Conservation (phyloP, 2,113 vertebrate genomes). For the human region DNA sequence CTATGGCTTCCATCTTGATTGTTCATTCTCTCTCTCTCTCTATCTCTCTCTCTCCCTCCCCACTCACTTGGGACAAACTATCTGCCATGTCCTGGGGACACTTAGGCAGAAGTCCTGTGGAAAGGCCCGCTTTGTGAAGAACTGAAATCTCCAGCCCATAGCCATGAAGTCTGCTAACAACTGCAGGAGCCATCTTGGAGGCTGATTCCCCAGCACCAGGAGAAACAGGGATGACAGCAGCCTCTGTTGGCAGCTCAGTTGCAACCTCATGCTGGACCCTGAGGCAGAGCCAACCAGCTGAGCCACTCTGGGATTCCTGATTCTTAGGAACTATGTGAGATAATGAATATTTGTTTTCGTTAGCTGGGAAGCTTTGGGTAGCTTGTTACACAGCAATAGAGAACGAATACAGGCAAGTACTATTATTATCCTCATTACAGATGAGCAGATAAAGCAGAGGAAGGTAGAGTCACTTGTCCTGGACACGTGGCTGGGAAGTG, state of each 20-base stretch:
- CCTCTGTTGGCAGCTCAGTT: background rate
- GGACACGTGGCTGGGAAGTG: background rate
- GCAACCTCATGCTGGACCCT: rapidly evolving
- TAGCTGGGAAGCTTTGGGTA: background rate
- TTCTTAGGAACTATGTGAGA: background rate
- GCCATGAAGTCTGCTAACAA: background rate
- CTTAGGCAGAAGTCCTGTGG: background rate
- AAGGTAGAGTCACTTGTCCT: background rate
- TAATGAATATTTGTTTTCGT: background rate
- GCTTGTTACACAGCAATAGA: background rate
- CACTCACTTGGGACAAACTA: background rate
- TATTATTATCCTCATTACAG: background rate
- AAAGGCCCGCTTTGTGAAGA: background rate
- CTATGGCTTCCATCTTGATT: background rate
- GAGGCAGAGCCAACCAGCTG: background rate
- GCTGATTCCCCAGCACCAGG: background rate
- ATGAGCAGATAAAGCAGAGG: background rate
- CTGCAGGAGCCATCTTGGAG: background rate
- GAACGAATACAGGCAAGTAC: background rate
- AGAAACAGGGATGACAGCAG: background rate
- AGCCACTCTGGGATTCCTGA: background rate
- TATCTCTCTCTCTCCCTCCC: background rate
- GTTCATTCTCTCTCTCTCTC: too few species aligned
- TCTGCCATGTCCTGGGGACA: background rate
- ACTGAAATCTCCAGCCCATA: background rate